Conservation (phyloP, 2,797 vertebrate genomes). For the Molossus molossus region DNA sequence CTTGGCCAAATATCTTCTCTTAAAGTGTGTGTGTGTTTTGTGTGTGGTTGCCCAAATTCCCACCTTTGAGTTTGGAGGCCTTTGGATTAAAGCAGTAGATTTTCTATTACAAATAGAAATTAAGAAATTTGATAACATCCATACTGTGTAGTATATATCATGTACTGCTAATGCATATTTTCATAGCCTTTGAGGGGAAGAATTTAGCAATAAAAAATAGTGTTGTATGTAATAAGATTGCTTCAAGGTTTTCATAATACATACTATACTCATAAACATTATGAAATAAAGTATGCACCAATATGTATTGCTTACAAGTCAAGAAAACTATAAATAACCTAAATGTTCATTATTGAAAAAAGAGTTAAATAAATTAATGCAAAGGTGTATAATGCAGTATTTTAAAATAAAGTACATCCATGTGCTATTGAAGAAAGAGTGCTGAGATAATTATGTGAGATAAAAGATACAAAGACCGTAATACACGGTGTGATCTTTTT, state of each 20-base stretch:
- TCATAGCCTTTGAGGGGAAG: not conserved
- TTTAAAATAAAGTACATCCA: not conserved
- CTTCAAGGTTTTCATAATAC: not conserved
- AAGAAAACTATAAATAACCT: not conserved
- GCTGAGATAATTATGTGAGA: not conserved
- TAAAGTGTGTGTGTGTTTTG: not conserved
- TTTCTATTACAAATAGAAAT: not conserved
- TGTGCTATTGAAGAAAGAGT: not conserved
- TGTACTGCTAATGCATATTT: not conserved
- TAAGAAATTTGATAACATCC: not conserved
- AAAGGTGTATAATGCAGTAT: not conserved
- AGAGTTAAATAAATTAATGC: not conserved
- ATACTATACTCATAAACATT: not conserved
- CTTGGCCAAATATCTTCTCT: not conserved
- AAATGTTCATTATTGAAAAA: not conserved
- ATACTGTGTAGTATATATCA: not conserved
- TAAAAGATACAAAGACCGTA: not conserved
- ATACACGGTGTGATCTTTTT: not conserved
- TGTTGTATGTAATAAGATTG: not conserved
- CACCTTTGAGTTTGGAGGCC: not conserved
- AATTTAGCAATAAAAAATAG: not conserved
- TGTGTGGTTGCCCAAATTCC: not conserved
- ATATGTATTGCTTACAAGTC: constrained; percentile 26
- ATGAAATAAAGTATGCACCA: not conserved
- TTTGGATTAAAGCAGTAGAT: not conserved